Conservation (phyloP, 1,140 invertebrate species). For the Tetramorium alpestre region DNA sequence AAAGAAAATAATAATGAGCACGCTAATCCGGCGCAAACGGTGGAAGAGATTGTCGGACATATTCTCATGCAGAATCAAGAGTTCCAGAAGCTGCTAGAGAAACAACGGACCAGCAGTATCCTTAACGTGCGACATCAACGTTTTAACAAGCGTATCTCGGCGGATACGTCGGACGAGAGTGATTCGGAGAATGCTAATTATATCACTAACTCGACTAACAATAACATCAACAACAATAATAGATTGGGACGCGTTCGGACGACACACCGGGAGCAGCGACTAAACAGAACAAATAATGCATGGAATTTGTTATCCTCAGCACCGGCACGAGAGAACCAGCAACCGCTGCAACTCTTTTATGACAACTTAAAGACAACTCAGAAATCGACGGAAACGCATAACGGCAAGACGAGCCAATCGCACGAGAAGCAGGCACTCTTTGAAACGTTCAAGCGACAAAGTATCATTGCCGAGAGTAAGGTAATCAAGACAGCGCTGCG, state of each 20-base stretch:
- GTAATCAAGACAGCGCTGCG: constrained; percentile 79
- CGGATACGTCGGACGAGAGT: constrained; percentile 83
- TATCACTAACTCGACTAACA: constrained; percentile 82
- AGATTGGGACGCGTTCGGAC: constrained; percentile 62
- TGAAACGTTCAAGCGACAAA: constrained; percentile 80
- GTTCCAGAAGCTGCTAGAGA: constrained; percentile 92
- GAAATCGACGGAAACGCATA: constrained; percentile 50
- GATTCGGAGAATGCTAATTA: constrained; percentile 82
- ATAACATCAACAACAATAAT: constrained; percentile 80
- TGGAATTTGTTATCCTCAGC: constrained; percentile 77
- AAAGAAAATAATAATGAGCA: constrained; percentile 74
- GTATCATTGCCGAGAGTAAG: constrained; percentile 80
- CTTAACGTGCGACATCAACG: constrained; percentile 86
- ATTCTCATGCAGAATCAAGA: constrained; percentile 94
- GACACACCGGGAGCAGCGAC: constrained; percentile 72
- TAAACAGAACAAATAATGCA: constrained; percentile 77
- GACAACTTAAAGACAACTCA: constrained; percentile 77
- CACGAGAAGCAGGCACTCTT: constrained; percentile 79
- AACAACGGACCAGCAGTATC: constrained; percentile 87
- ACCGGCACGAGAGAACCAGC: constrained; percentile 67
- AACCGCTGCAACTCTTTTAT: constrained; percentile 77
- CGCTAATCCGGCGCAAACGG: constrained; percentile 84
- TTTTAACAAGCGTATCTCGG: constrained; percentile 80
- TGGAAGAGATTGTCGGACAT: constrained; percentile 93
- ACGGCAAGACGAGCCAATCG: constrained; percentile 59